These are phyloP conservation scores for Paracentrotus lividus DNA, from an alignment of 53 echinoderm and acorn worm genomes.

Conservation along the genomic window DNA sequence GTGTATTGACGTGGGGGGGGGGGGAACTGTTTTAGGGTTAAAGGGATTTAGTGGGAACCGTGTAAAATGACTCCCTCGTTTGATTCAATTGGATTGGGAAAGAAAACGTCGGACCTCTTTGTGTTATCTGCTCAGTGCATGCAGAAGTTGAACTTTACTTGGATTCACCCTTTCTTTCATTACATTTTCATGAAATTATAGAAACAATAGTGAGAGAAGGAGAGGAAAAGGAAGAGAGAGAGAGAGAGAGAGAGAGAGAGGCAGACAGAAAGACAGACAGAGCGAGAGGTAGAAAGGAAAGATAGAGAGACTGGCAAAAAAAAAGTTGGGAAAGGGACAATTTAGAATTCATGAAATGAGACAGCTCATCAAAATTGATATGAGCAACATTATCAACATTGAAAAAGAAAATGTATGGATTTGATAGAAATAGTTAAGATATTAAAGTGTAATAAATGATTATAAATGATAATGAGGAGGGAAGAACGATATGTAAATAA, in stretches of 20 bases:
- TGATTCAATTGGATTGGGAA: not conserved
- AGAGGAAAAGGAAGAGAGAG: not conserved
- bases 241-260: slow-evolving; percentile 11
- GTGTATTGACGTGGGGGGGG: too few relatives aligned
- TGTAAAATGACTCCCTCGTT: not conserved
- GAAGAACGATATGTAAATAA: not conserved
- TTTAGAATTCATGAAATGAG: not conserved
- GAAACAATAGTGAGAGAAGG: not conserved
- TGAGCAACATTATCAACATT: not conserved
- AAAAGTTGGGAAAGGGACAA: not conserved
- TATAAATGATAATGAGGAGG: not conserved
- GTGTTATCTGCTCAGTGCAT: too few relatives aligned
- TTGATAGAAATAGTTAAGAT: not conserved
- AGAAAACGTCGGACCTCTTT: not conserved
- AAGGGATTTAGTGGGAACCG: not conserved
- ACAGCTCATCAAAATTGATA: not conserved
- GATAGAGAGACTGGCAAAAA: too few relatives aligned
- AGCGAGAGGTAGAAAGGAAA: not conserved
- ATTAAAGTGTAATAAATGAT: not conserved
- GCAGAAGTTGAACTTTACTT: too few relatives aligned
- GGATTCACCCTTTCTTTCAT: too few relatives aligned
- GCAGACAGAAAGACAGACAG: not conserved
- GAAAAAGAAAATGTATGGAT: not conserved
- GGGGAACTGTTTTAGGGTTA: too few relatives aligned
- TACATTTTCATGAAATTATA: not conserved